A percentile compares a stretch with the other conserved stretches of the same genome.
Conservation (phyloP, 2,888 invertebrate genomes). For the Troides aeacus region DNA sequence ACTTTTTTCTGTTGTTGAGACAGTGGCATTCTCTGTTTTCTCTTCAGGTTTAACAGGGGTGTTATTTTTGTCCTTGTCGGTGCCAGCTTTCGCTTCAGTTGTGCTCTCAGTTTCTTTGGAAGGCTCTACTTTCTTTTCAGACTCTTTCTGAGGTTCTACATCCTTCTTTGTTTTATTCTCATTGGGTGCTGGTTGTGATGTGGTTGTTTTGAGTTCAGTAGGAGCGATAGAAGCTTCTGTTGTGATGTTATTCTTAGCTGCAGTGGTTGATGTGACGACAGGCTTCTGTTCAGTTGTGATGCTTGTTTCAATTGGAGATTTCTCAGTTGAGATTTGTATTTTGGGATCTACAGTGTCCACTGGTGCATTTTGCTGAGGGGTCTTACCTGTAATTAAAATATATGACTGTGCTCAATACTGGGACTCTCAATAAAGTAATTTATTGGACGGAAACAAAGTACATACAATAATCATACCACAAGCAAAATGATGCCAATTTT, state of each 20-base stretch:
- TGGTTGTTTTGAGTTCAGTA: conserved; percentile 19
- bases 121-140: conserved; percentile 23
- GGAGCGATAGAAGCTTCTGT: conserved; percentile 24
- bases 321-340: conserved; percentile 4
- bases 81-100: conserved; percentile 14
- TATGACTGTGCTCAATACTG: not conserved
- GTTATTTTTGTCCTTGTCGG: conserved; percentile 26
- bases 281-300: conserved; percentile 13
- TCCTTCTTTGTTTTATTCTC: conserved; percentile 27
- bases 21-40: conserved; percentile 17
- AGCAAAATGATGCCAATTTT: too few relatives aligned
- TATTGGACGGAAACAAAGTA: too few relatives aligned
- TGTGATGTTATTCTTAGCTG: conserved; percentile 3
- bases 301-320: conserved; percentile 3
- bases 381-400: conserved; percentile 12
- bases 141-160: conserved; percentile 30
- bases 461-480: too few relatives aligned
- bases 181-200: conserved; percentile 12
- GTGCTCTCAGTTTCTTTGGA: conserved; percentile 3
- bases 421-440: not conserved
- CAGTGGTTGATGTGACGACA: not conserved
- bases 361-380: conserved; percentile 7
- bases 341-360: conserved; percentile 4
- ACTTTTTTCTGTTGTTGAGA: conserved; percentile 14
- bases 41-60: conserved; percentile 37